Conservation (phyloP, 1,140 invertebrate genomes). For the Caerostris extrusa region DNA sequence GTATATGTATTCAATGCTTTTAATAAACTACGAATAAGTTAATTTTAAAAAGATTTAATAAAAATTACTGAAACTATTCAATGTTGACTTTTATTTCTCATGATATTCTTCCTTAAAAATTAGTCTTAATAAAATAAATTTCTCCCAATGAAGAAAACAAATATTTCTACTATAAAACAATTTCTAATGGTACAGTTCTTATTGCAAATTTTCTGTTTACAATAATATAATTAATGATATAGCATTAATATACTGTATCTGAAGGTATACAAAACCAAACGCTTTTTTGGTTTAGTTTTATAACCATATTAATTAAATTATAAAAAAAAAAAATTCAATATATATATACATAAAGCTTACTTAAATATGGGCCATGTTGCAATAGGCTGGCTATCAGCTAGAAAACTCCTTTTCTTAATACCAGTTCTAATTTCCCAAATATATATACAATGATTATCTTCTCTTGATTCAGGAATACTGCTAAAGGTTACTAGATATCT, state of each 20-base stretch:
- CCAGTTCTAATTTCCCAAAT: slow-evolving; percentile 97
- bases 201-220: too few species aligned
- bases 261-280: neutral
- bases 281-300: neutral
- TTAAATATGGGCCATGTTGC: slow-evolving; percentile 93
- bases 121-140: too few species aligned
- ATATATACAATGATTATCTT: slow-evolving; percentile 86
- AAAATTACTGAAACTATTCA: too few species aligned
- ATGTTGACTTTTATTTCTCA: too few species aligned
- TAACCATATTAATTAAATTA: neutral
- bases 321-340: slow-evolving; percentile 17
- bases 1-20: too few species aligned
- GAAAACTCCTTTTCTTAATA: slow-evolving; percentile 95
- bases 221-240: too few species aligned
- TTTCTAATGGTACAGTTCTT: too few species aligned
- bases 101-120: too few species aligned
- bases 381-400: slow-evolving; percentile 86
- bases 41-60: too few species aligned
- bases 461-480: slow-evolving; percentile 81
- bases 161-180: too few species aligned
- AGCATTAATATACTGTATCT: neutral
- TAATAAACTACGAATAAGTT: too few species aligned
- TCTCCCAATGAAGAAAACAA: too few species aligned
- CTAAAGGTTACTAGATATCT: slow-evolving; percentile 96
- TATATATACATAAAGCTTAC: slow-evolving; percentile 77